phyloP scores from a whole-genome alignment of 2,113 vertebrate genomes.

The Leptobrachium ailaonicum region DNA sequence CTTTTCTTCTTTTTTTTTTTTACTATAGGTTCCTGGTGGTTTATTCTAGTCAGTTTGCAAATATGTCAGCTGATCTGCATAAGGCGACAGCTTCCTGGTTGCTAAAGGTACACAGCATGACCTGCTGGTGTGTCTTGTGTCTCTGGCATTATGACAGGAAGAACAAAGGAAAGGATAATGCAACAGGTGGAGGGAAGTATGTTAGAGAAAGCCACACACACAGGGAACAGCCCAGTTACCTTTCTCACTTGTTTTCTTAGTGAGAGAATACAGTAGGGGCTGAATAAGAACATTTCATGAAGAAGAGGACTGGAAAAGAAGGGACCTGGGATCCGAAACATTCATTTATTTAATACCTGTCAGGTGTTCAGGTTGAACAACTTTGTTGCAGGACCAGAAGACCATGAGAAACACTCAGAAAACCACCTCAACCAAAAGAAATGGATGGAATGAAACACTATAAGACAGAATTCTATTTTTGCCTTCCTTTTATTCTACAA shows the following conservation, averaged over 20 bases:
- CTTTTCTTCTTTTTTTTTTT: neutral
- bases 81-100: conserved; percentile 42
- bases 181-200: conserved; percentile 27
- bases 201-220: conserved; percentile 4
- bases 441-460: no score
- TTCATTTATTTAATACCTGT: neutral
- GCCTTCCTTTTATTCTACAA: neutral
- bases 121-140: conserved; percentile 43
- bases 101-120: conserved; percentile 24
- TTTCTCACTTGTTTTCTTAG: neutral
- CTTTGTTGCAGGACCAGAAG: neutral
- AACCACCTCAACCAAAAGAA: no score
- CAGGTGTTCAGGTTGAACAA: neutral
- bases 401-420: neutral
- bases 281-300: neutral
- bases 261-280: neutral
- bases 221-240: conserved; percentile 12
- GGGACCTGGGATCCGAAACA: neutral
- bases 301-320: neutral
- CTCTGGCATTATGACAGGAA: conserved; percentile 37
- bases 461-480: no score
- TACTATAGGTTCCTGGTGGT: neutral
- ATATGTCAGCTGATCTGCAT: conserved; percentile 39
- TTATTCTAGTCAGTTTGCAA: conserved; percentile 29
- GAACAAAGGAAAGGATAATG: conserved; percentile 36